These are phyloP conservation scores for Leptodactylus fallax DNA, from an alignment of 2,797 vertebrate genomes.

Conservation along the genomic window DNA sequence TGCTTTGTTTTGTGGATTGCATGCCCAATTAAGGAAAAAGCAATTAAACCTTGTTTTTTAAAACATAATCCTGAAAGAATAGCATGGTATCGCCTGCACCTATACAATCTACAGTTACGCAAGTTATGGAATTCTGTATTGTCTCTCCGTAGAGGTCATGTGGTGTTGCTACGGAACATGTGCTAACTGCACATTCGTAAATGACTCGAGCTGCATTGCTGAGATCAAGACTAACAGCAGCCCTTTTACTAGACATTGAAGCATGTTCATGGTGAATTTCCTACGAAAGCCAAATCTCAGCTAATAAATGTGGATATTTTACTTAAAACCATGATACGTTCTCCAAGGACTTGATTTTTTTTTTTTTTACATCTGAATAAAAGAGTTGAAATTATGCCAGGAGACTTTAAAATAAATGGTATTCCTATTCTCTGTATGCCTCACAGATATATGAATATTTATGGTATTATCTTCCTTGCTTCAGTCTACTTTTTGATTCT, in stretches of 20 bases:
- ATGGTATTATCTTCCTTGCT: not conserved
- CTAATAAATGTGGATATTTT: conserved; percentile 64
- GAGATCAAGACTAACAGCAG: conserved; percentile 56
- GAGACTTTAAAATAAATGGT: conserved; percentile 64
- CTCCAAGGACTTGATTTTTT: conserved; percentile 44
- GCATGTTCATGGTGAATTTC: conserved; percentile 60
- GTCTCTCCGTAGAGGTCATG: not conserved
- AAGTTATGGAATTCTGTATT: conserved; percentile 5
- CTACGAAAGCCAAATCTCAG: conserved; percentile 56
- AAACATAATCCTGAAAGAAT: not conserved
- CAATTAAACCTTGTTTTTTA: not conserved
- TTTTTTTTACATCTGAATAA: conserved; percentile 46
- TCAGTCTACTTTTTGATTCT: conserved; percentile 30
- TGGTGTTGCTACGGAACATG: not conserved
- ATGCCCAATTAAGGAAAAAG: not conserved
- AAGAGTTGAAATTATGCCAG: conserved; percentile 56
- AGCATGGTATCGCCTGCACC: conserved; percentile 17
- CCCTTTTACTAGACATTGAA: conserved; percentile 56
- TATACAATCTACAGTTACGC: conserved; percentile 58
- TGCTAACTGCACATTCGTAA: conserved; percentile 20
- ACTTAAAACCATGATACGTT: conserved; percentile 64
- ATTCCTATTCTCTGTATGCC: conserved; percentile 56
- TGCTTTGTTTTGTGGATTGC: conserved; percentile 25
- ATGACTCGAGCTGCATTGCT: conserved; percentile 5
- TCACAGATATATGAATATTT: conserved; percentile 43